Base-by-base conservation (phyloP, 1,140 invertebrate species). In the Cydia strobilella region DNA sequence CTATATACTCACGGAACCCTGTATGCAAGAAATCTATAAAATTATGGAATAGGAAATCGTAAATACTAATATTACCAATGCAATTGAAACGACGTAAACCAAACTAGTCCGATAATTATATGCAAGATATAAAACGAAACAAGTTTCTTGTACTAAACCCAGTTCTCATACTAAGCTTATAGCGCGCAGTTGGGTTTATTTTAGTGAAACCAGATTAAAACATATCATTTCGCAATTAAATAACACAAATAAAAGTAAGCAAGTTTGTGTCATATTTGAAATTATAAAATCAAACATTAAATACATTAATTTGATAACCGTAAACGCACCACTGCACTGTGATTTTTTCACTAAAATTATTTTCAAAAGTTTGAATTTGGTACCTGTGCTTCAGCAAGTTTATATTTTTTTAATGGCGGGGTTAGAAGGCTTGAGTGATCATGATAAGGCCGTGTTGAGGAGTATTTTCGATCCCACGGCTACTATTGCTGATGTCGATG, bases 381-480 rank as follows among this genome's bases (percentile, higher is more conserved):
- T n/a, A 48, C 45, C n/a, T n/a, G 45, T 6, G 45, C 13, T 3
- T 48, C 1, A 69, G 48, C 1, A 48, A 85, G 76, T 76, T 89
- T n/a, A n/a, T n/a, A n/a, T 86, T 83, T 79, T 82, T 35, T 23
- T 2, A 48, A 89, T 89, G 86, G 76, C 86, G 6, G 82, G 74
- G 45, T 79, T 90, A n/a, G 85, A 90, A 42, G 81, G 89, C 75
- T 82, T 94, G 71, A 94, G 94, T 86, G 92, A 93, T 23, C 86
- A 90, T 66, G 94, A 94, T 79, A 90, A 84, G 66, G 94, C 94
- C 1, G 89, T 94, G 48, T 78, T 94, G 42, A 91, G 92, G 73
- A 93, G 91, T 79, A 93, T 94, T 51, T 94, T 94, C 76, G 94
- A 94, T 82, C 94, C 94, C 0, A 93, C 93, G 62, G 88, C 93